These are phyloP conservation scores for Limnodromus scolopaceus DNA, from an alignment of 2,797 vertebrate genomes.

Conservation along the genomic window DNA sequence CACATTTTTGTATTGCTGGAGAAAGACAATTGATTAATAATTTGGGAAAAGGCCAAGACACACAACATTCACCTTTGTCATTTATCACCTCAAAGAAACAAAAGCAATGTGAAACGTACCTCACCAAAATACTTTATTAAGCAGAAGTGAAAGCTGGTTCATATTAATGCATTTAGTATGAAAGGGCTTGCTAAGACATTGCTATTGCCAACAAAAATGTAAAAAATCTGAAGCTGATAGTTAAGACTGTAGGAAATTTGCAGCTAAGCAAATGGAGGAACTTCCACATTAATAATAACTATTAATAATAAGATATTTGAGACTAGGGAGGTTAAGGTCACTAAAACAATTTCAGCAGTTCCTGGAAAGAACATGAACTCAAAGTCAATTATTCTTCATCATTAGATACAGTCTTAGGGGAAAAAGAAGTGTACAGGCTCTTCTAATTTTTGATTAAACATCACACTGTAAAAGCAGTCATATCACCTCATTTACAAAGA, in stretches of 20 bases:
- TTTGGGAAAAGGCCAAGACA: constrained; percentile 30
- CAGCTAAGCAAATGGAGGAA: background rate
- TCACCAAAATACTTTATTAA: background rate
- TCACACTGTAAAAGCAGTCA: background rate
- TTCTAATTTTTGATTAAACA: background rate
- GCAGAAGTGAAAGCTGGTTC: background rate
- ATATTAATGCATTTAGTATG: background rate
- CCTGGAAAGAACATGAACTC: background rate
- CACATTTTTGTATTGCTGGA: background rate
- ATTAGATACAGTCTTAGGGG: background rate
- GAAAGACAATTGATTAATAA: constrained; percentile 6
- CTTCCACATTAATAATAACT: background rate
- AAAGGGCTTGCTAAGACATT: background rate
- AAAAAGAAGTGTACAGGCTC: background rate
- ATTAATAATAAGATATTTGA: background rate
- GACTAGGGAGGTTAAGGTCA: background rate
- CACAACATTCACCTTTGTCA: background rate
- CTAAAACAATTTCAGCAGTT: background rate
- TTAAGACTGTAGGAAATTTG: background rate
- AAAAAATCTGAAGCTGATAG: background rate
- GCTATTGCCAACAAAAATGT: background rate
- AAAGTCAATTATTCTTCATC: background rate
- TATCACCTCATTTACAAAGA: background rate
- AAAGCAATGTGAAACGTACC: background rate
- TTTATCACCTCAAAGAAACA: background rate